Percentiles rank a stretch among this genome's conserved stretches.
Evolutionary conservation across 2,797 vertebrate species (phyloP).

Genomic region (Aeoliscus strigatus): DNA sequence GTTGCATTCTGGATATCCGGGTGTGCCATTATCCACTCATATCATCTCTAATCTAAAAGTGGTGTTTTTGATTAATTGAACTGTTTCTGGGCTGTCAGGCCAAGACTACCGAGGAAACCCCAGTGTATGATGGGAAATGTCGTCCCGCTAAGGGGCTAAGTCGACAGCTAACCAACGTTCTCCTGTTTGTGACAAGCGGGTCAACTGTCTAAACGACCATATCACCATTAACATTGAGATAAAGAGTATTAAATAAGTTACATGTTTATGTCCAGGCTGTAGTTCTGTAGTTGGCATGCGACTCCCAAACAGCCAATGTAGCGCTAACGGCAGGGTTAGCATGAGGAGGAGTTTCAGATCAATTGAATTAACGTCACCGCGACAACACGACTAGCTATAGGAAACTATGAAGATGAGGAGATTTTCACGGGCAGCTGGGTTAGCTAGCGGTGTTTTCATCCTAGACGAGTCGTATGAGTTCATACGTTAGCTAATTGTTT

Average conservation of each 20-base stretch:
- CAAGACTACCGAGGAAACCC: conserved; percentile 20
- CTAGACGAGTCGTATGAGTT: background rate
- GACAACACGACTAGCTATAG: conserved; percentile 21
- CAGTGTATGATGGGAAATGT: conserved; percentile 38
- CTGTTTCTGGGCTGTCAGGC: conserved; percentile 7
- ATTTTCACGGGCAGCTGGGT: background rate
- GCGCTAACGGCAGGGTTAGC: conserved; percentile 47
- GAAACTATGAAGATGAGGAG: conserved; percentile 12
- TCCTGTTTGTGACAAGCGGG: background rate
- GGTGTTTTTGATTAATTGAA: too few relatives aligned
- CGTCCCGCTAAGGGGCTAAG: conserved; percentile 19
- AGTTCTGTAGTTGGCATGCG: background rate
- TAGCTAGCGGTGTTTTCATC: background rate
- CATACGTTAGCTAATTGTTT: background rate
- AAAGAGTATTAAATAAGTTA: background rate
- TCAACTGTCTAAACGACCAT: background rate
- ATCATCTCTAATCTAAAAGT: too few relatives aligned
- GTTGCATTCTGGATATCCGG: too few relatives aligned
- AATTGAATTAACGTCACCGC: conserved; percentile 37
- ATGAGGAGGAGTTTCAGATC: conserved; percentile 43
- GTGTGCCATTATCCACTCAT: too few relatives aligned
- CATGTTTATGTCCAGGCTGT: background rate
- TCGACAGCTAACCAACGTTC: conserved; percentile 7
- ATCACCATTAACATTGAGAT: background rate
- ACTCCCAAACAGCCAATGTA: conserved; percentile 1